phyloP scores from a whole-genome alignment of 92 coral and sea anemone species.

The Plumapathes pennacea region DNA sequence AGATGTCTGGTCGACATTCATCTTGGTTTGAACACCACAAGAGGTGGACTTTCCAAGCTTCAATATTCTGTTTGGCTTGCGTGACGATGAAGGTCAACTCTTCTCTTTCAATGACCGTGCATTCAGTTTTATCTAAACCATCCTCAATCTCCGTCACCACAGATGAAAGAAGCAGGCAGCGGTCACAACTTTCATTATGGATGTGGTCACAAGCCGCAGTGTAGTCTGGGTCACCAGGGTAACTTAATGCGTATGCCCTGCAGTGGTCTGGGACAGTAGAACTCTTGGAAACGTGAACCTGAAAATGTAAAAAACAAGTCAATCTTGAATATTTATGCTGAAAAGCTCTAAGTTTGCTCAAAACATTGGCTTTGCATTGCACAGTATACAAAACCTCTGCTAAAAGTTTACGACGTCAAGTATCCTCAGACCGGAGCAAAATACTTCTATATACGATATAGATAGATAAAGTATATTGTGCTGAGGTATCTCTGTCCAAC shows the following conservation, averaged over 20 bases:
- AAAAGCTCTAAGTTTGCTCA: no score
- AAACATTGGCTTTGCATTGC: no score
- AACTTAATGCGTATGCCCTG: slow-evolving; percentile 13
- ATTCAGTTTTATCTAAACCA: slow-evolving; percentile 9
- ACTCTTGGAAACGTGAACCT: slow-evolving; percentile 21
- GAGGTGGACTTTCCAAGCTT: slow-evolving; percentile 10
- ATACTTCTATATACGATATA: no score
- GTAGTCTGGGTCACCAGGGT: slow-evolving; percentile 10
- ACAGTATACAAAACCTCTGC: no score
- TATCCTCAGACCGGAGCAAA: no score
- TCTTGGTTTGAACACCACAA: slow-evolving; percentile 30
- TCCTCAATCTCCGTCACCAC: slow-evolving; percentile 17
- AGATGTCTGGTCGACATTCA: slow-evolving; percentile 2
- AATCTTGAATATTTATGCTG: no score
- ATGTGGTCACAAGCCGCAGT: slow-evolving; percentile 19
- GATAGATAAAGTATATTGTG: no score
- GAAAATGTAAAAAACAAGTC: slow-evolving; percentile 2
- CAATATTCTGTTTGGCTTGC: slow-evolving; percentile 7
- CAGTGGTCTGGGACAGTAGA: slow-evolving; percentile 41
- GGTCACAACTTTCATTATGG: slow-evolving; percentile 27
- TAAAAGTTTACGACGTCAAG: no score
- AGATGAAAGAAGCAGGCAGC: slow-evolving; percentile 39
- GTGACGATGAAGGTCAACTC: slow-evolving; percentile 1
- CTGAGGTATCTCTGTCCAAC: no score
- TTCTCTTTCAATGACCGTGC: neutral